phyloP scores from a whole-genome alignment of 92 coral and sea anemone genomes.

The Paragorgia papillata region DNA sequence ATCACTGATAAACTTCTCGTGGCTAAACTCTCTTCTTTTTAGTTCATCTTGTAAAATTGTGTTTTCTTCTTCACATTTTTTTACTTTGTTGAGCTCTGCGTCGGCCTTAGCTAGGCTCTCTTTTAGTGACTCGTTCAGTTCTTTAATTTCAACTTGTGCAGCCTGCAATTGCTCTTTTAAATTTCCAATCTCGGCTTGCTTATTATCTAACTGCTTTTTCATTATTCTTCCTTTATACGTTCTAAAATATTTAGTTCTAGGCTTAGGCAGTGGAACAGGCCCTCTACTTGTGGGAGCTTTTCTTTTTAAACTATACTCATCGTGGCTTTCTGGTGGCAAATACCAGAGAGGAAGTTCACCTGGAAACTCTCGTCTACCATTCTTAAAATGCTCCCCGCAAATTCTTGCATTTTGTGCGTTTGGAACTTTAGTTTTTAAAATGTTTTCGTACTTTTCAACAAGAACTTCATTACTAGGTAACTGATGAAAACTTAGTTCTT shows the following conservation, averaged over 20 bases:
- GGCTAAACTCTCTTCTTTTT: conserved; percentile 17
- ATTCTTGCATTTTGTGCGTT: not conserved
- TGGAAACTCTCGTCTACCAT: conserved; percentile 15
- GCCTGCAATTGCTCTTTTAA: conserved; percentile 8
- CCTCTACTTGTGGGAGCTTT: conserved; percentile 24
- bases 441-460: conserved; percentile 21
- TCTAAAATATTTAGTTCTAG: not conserved
- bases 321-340: not conserved
- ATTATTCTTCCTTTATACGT: not conserved
- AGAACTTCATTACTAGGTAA: conserved; percentile 4
- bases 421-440: conserved; percentile 13
- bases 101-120: not conserved
- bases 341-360: conserved; percentile 21
- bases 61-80: conserved; percentile 9
- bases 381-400: conserved; percentile 37
- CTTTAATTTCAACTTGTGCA: not conserved
- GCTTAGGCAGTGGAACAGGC: conserved; percentile 27
- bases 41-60: conserved; percentile 8
- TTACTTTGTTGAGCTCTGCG: not conserved
- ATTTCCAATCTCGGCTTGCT: conserved; percentile 5
- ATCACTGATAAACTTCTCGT: not conserved
- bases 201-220: conserved; percentile 17
- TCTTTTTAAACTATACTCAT: not conserved
- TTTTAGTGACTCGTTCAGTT: conserved; percentile 3
- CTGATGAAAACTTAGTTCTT: conserved; percentile 20